phyloP scores from a whole-genome alignment of 2,888 invertebrate species.

The Panopea generosa region DNA sequence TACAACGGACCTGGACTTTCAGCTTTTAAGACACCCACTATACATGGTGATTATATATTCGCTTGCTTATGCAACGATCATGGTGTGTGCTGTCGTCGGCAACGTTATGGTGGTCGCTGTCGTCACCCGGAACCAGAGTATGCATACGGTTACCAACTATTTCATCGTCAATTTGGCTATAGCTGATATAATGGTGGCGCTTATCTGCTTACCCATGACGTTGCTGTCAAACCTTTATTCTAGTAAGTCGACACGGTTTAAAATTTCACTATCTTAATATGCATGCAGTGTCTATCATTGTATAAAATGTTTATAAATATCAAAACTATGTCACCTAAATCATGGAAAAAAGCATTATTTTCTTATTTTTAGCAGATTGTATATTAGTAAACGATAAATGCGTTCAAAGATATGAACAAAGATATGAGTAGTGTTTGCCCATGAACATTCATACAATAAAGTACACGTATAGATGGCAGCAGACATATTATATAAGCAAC shows the following conservation, averaged over 20 bases:
- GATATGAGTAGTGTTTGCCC: too few relatives aligned
- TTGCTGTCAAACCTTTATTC: constrained; percentile 73
- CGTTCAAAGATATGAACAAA: too few relatives aligned
- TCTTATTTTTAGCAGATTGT: too few relatives aligned
- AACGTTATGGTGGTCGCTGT: constrained; percentile 84
- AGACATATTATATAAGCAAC: too few relatives aligned
- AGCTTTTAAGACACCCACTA: constrained; percentile 69
- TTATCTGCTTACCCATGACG: constrained; percentile 77
- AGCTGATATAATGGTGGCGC: constrained; percentile 78
- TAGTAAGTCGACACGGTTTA: constrained; percentile 69
- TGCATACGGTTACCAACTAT: constrained; percentile 84
- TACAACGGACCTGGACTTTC: background rate
- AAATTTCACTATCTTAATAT: too few relatives aligned
- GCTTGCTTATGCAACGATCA: constrained; percentile 83
- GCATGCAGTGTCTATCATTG: too few relatives aligned
- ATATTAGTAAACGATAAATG: too few relatives aligned
- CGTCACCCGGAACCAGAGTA: constrained; percentile 80
- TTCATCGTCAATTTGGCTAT: constrained; percentile 81
- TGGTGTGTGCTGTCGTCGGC: constrained; percentile 82
- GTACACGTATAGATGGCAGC: too few relatives aligned
- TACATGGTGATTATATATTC: constrained; percentile 77
- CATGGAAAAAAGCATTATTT: too few relatives aligned
- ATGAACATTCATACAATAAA: too few relatives aligned
- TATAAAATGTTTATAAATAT: too few relatives aligned
- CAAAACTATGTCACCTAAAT: too few relatives aligned